Evolutionary conservation across 2,797 vertebrate genomes (phyloP).

Genomic region (Toxotes lorentzi): DNA sequence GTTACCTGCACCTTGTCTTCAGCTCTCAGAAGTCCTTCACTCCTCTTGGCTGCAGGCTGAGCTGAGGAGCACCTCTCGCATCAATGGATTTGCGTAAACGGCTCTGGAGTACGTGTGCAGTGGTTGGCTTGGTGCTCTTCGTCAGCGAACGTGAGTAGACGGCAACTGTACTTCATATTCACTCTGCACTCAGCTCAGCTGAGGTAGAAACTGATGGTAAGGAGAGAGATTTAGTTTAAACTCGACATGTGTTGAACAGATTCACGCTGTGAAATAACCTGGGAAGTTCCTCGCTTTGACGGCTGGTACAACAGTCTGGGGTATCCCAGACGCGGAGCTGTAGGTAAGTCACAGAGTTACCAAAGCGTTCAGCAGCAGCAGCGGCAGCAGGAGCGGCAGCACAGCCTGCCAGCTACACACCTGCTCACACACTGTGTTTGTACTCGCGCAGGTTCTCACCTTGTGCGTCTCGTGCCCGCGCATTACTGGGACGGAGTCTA

Average conservation of each 20-base stretch:
- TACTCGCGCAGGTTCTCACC: constrained; percentile 83
- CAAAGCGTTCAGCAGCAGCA: too few species aligned
- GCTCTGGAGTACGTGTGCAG: constrained; percentile 67
- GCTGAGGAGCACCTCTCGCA: constrained; percentile 69
- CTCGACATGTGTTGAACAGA: constrained; percentile 69
- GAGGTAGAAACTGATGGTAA: background rate
- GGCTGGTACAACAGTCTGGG: constrained; percentile 98
- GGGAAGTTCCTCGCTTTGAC: constrained; percentile 94
- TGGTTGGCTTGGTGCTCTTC: constrained; percentile 61
- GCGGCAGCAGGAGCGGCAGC: background rate
- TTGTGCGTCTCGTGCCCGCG: constrained; percentile 90
- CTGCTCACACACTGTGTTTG: background rate
- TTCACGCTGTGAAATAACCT: constrained; percentile 75
- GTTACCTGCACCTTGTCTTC: constrained; percentile 49
- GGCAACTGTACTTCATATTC: background rate
- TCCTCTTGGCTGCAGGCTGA: constrained; percentile 60
- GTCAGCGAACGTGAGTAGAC: constrained; percentile 72
- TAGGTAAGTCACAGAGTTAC: constrained; percentile 81
- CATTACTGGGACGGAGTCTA: constrained; percentile 92
- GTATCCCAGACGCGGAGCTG: constrained; percentile 84
- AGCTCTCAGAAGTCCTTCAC: constrained; percentile 48
- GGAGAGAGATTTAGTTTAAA: background rate
- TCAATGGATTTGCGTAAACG: constrained; percentile 83
- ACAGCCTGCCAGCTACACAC: background rate
- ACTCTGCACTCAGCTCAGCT: background rate